Base-by-base conservation (phyloP, 2,888 invertebrate genomes). In the Tenthredo distinguenda region DNA sequence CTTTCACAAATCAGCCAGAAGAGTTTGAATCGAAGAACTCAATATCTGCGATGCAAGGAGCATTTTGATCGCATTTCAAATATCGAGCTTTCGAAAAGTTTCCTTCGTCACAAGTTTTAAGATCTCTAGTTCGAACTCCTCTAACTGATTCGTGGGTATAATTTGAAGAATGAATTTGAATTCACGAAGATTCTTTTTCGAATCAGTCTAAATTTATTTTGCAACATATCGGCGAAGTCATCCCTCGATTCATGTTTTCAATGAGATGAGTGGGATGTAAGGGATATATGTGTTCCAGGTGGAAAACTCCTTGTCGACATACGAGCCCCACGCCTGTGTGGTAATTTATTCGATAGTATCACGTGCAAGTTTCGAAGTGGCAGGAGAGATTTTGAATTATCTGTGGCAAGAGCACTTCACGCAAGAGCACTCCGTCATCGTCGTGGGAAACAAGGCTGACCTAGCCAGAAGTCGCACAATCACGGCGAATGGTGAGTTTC, bases 361-460 rank as follows among this genome's bases (percentile, higher is more conserved):
- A 86, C 96, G 96, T 88, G 95, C 96, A 65, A 98, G 98, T 15
- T 98, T 98, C 94, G 96, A 96, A 89, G 95, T 96, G 84, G 97
- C 98, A 5, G 97, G 97, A 87, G 98, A 98, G 92, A 96, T 98
- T 85, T 95, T 99, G 85, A 97, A 97, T 89, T 98, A 98, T 92
- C 94, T 99, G 83, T 97, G 98, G 94, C 94, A 97, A 87, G 97
- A 97, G 91, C 97, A 97, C 91, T 97, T 96, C 91, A 97, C 97
- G 0, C 96, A 96, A 87, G 97, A 98, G 84, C 96, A 97, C 91
- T 97, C 97, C 6, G 97, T 98, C 84, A 98, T 99, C 86, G 95
- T 99, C 18, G 99, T 98, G 2, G 99, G 98, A 71, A 99, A 99
- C 92, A 99, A 99, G 92, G 97, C 98, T 4, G 99, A 99, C 92